These are phyloP conservation scores for Holacanthus passer DNA, from an alignment of 2,113 vertebrate species.

Conservation along the genomic window DNA sequence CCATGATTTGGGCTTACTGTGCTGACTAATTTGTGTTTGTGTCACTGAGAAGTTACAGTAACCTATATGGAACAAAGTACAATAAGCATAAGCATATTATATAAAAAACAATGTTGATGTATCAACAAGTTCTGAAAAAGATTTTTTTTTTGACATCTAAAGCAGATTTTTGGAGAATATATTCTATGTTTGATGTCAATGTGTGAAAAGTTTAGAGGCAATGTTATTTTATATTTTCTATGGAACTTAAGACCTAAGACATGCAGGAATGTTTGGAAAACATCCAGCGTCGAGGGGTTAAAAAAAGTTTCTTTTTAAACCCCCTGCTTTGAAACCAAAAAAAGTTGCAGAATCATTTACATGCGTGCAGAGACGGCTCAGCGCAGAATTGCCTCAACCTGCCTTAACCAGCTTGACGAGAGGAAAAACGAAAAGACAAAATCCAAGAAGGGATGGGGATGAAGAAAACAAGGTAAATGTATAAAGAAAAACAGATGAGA, in stretches of 20 bases:
- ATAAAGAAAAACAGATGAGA: conserved; percentile 19
- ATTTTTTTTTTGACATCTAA: no score
- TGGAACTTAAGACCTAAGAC: neutral
- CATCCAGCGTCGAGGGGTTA: neutral
- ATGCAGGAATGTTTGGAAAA: neutral
- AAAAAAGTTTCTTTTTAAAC: neutral
- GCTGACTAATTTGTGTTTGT: neutral
- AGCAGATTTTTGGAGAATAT: no score
- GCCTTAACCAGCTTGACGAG: neutral
- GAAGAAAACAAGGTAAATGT: conserved; percentile 13
- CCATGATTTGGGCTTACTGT: neutral
- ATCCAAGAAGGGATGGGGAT: neutral
- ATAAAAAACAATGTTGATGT: neutral
- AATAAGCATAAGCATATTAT: neutral
- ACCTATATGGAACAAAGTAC: neutral
- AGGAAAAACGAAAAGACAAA: conserved; percentile 4
- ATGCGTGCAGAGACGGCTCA: neutral
- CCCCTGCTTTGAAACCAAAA: neutral
- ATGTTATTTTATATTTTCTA: neutral
- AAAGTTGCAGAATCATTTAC: neutral
- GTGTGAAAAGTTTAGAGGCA: neutral
- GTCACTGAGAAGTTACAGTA: neutral
- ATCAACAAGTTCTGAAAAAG: no score
- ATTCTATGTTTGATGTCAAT: no score
- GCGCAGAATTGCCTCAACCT: neutral